Base-by-base conservation (phyloP, 2,888 invertebrate genomes). In the Syrista parreyssii region DNA sequence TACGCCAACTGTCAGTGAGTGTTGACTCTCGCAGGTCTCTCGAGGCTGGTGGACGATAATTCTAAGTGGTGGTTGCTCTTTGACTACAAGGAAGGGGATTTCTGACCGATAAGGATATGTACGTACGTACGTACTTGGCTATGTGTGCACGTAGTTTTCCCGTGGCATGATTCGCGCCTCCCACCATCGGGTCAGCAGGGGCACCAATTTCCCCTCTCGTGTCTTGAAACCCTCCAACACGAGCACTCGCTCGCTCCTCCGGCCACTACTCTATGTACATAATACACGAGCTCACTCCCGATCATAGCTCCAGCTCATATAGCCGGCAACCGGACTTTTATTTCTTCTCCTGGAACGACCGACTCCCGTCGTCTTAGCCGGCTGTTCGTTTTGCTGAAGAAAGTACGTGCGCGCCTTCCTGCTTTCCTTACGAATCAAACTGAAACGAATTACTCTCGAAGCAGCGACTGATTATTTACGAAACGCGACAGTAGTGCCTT, bases 221-320 rank as follows among this genome's bases (percentile, higher is more conserved):
- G 79, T 77, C 79, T 78, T 75, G 74, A 72, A 79, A 79, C 80
- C 80, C 82, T 82, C 78, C 79, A 79, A 79, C 81, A 74, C 76
- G 78, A 80, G 80, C 79, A 81, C 78, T 81, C 78, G 78, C 76
- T 80, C 79, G 77, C 79, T 82, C 82, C 79, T 82, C 80, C 78
- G 81, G 75, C 78, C 76, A 75, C 75, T 82, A 80, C 85, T 88
- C 86, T 87, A 85, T 88, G 86, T 84, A 85, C 87, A 87, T 87
- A 86, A 88, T 88, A 86, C 85, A 83, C 83, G 83, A 86, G 86
- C 82, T 84, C 83, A 85, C 83, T 84, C 83, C 79, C 87, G 88
- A 87, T 88, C 89, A 87, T 89, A 88, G 89, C 71, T 71, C 71
- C 32, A 32, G 71, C 71, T 32, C 71, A 32, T 71, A 71, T 32